Evolutionary conservation across 1,140 invertebrate species (phyloP).

Genomic region (Scaptomyza hsui): DNA sequence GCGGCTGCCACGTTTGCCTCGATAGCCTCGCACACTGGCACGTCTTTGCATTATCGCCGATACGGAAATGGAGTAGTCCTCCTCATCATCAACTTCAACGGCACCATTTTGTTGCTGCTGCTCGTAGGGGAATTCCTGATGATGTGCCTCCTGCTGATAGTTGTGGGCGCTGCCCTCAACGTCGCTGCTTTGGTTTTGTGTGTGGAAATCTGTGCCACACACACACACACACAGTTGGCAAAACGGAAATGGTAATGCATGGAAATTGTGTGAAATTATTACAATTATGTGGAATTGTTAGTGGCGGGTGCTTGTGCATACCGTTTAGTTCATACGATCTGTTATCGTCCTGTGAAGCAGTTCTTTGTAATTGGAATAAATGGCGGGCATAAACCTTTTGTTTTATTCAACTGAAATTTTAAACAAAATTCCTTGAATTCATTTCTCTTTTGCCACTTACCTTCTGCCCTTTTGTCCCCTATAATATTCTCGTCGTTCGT

Average conservation of each 20-base stretch:
- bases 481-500: conserved; percentile 64
- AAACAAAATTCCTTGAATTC: neutral
- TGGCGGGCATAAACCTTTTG: conserved; percentile 1
- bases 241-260: neutral
- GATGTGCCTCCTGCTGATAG: conserved; percentile 17
- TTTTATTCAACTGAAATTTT: neutral
- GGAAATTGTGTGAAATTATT: conserved; percentile 10
- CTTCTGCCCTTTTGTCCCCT: conserved; percentile 60
- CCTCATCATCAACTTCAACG: conserved; percentile 85
- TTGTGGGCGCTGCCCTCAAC: conserved; percentile 49
- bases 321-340: conserved; percentile 65
- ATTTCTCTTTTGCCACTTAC: conserved; percentile 37
- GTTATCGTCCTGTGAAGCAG: conserved; percentile 70
- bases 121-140: conserved; percentile 18
- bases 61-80: conserved; percentile 92
- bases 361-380: conserved; percentile 35
- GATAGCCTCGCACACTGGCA: conserved; percentile 88
- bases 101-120: conserved; percentile 46
- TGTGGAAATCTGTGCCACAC: conserved; percentile 54
- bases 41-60: conserved; percentile 91
- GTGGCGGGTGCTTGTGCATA: conserved; percentile 19
- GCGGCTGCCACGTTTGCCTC: conserved; percentile 84
- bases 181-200: conserved; percentile 69
- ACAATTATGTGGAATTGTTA: neutral
- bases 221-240: too few relatives aligned